Evolutionary conservation across 1,140 invertebrate species (phyloP).

Genomic region (Drosophila ananassae): DNA sequence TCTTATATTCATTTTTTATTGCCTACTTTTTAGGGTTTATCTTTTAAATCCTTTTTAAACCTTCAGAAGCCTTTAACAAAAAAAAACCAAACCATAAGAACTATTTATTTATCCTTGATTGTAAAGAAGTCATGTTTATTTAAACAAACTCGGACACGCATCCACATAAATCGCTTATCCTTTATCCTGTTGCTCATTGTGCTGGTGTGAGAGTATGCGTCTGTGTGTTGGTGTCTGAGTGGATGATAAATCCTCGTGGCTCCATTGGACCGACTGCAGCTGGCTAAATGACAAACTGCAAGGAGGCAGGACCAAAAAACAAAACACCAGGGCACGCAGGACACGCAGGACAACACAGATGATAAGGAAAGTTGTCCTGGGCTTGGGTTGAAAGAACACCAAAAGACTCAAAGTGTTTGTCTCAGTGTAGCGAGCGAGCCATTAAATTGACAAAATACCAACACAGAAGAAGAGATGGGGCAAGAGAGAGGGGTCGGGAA

Average conservation of each 20-base stretch:
- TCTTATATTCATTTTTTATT: background rate
- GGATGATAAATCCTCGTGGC: slow-evolving; percentile 75
- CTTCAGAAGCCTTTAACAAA: background rate
- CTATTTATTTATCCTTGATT: slow-evolving; percentile 12
- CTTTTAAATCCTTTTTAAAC: background rate
- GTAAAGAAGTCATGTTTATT: slow-evolving; percentile 63
- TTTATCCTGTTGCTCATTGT: slow-evolving; percentile 70
- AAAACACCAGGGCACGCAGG: slow-evolving; percentile 17
- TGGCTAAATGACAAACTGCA: slow-evolving; percentile 81
- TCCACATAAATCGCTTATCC: slow-evolving; percentile 76
- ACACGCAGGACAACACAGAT: slow-evolving; percentile 63
- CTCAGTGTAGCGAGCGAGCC: slow-evolving; percentile 61
- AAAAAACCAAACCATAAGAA: background rate
- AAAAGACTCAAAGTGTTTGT: slow-evolving; percentile 41
- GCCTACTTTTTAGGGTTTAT: background rate
- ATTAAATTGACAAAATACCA: slow-evolving; percentile 83
- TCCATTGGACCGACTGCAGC: slow-evolving; percentile 49
- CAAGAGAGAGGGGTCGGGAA: no score
- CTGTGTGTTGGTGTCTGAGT: slow-evolving; percentile 18
- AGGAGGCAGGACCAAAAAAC: slow-evolving; percentile 53
- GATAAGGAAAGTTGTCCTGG: slow-evolving; percentile 57
- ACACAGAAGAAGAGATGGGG: slow-evolving; percentile 50
- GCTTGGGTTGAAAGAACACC: background rate
- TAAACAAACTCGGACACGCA: slow-evolving; percentile 67
- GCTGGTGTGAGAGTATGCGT: slow-evolving; percentile 15